phyloP scores from a whole-genome alignment of 1,140 invertebrate species.

The Zeugodacus cucurbitae region DNA sequence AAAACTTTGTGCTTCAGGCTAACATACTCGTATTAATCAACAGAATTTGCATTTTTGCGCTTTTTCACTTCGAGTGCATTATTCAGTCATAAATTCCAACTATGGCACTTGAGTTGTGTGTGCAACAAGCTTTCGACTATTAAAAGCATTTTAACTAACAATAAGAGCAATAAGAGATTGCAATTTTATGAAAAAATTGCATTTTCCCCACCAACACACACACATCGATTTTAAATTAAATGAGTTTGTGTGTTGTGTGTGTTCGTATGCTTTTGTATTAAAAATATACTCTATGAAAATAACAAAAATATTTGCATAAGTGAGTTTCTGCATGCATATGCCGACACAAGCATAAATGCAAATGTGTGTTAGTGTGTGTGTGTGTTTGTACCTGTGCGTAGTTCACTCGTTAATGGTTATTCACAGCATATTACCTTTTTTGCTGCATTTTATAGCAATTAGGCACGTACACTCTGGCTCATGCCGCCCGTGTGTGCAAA shows the following conservation, averaged over 20 bases:
- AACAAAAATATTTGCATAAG: neutral
- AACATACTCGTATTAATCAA: neutral
- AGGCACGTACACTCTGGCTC: neutral
- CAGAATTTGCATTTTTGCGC: neutral
- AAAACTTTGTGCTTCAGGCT: no score
- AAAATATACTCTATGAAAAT: neutral
- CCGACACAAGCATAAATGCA: neutral
- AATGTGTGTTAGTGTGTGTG: no score
- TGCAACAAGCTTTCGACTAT: neutral
- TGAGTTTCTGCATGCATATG: neutral
- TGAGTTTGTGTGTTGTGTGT: neutral
- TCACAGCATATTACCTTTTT: neutral
- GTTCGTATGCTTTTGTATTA: neutral
- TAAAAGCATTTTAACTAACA: neutral
- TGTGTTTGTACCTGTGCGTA: neutral
- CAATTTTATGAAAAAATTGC: neutral
- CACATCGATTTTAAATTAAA: neutral
- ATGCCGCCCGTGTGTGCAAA: neutral
- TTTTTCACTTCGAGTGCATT: neutral
- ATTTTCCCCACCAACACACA: neutral
- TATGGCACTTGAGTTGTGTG: neutral
- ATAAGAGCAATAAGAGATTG: neutral
- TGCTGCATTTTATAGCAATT: neutral
- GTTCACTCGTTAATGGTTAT: neutral
- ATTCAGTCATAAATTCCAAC: neutral